phyloP scores from a whole-genome alignment of 2,888 invertebrate genomes.

The Ectropis crepuscularia region DNA sequence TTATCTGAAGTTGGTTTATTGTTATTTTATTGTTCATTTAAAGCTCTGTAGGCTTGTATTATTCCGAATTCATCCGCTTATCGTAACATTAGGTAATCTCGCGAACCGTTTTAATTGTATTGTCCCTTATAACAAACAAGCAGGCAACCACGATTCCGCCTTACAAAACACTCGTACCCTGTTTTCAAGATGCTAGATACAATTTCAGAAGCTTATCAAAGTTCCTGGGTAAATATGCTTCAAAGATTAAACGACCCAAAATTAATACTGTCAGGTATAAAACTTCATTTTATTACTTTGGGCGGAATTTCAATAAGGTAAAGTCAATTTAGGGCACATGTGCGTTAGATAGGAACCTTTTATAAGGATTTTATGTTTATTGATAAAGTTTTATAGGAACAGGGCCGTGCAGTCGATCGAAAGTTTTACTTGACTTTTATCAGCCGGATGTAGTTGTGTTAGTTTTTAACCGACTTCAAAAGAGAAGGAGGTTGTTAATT shows the following conservation, averaged over 20 bases:
- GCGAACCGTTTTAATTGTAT: slow-evolving; percentile 11
- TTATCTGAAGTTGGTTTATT: too few species aligned
- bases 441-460: too few species aligned
- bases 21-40: too few species aligned
- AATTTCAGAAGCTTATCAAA: slow-evolving; percentile 19
- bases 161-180: slow-evolving; percentile 11
- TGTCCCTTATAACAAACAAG: slow-evolving; percentile 5
- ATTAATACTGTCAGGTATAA: slow-evolving; percentile 27
- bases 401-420: too few species aligned
- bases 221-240: slow-evolving; percentile 28
- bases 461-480: too few species aligned
- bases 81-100: slow-evolving; percentile 12
- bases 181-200: slow-evolving; percentile 13
- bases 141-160: slow-evolving; percentile 7
- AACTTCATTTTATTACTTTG: slow-evolving; percentile 29
- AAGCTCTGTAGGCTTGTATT: slow-evolving; percentile 10
- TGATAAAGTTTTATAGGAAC: not conserved
- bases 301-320: slow-evolving; percentile 21
- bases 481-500: too few species aligned
- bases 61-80: slow-evolving; percentile 20
- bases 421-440: too few species aligned
- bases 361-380: slow-evolving; percentile 9
- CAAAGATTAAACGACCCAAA: slow-evolving; percentile 28
- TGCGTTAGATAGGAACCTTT: slow-evolving; percentile 1
- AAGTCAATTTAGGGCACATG: slow-evolving; percentile 7